Evolutionary conservation across 2,888 invertebrate species (phyloP).

Genomic region (Volucella bombylans): DNA sequence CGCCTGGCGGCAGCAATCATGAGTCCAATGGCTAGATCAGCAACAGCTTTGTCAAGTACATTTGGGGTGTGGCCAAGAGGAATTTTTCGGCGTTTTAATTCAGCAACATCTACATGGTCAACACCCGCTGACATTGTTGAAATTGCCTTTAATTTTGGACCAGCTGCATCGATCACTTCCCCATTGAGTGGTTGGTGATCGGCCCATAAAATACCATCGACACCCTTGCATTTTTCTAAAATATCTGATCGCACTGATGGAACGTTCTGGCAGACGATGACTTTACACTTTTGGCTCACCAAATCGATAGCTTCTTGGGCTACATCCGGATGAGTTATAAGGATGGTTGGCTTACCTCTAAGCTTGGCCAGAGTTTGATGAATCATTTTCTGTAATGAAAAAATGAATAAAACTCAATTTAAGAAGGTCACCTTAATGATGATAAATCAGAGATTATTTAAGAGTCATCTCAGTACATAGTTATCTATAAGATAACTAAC

Average conservation of each 20-base stretch:
- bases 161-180: slow-evolving; percentile 79
- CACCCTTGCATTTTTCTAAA: slow-evolving; percentile 79
- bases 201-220: slow-evolving; percentile 81
- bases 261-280: slow-evolving; percentile 78
- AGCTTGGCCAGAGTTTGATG: slow-evolving; percentile 34
- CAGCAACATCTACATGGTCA: slow-evolving; percentile 90
- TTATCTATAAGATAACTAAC: too few relatives aligned
- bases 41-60: slow-evolving; percentile 88
- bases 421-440: too few relatives aligned
- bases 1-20: slow-evolving; percentile 89
- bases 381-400: slow-evolving; percentile 33
- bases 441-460: too few relatives aligned
- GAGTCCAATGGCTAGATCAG: slow-evolving; percentile 91
- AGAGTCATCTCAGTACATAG: too few relatives aligned
- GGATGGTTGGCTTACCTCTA: slow-evolving; percentile 83
- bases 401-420: too few relatives aligned
- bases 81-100: slow-evolving; percentile 88
- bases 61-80: slow-evolving; percentile 92
- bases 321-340: slow-evolving; percentile 88
- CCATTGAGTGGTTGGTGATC: slow-evolving; percentile 78
- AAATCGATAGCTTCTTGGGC: slow-evolving; percentile 86
- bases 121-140: slow-evolving; percentile 93
- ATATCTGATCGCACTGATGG: slow-evolving; percentile 79
- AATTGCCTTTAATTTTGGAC: slow-evolving; percentile 88
- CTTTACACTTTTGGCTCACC: slow-evolving; percentile 83